These are phyloP conservation scores for Gastracanthus pulcherrimus DNA, from an alignment of 2,888 invertebrate species.

Conservation along the genomic window DNA sequence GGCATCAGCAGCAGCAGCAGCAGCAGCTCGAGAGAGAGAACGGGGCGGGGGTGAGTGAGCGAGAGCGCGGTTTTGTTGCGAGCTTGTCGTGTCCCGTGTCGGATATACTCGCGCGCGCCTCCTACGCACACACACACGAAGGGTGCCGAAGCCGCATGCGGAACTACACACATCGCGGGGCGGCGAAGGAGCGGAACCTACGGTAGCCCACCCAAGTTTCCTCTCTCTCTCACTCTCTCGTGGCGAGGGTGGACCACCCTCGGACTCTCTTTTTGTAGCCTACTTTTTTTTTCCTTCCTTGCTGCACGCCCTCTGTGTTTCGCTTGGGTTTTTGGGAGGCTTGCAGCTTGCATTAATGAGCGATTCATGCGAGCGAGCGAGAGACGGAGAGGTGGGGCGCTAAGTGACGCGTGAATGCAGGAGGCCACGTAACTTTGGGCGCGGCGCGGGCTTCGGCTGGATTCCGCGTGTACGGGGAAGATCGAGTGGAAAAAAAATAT, in stretches of 20 bases:
- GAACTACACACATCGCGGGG: no score
- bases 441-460: not conserved
- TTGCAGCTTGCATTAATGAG: constrained; percentile 62
- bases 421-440: no score
- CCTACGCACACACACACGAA: not conserved
- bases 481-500: constrained; percentile 24
- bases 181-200: no score
- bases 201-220: constrained; percentile 44
- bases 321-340: not conserved
- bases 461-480: not conserved
- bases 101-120: constrained; percentile 40
- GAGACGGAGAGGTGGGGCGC: not conserved
- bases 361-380: constrained; percentile 18
- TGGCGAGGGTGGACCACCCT: constrained; percentile 66
- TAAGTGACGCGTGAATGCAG: constrained; percentile 45
- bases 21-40: no score
- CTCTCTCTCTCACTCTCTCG: not conserved
- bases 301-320: no score
- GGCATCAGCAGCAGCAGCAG: no score
- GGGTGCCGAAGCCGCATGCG: constrained; percentile 34
- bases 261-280: constrained; percentile 30
- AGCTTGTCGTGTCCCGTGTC: constrained; percentile 63
- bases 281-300: not conserved
- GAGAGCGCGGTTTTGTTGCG: constrained; percentile 59
- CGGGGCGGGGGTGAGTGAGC: constrained; percentile 18